Evolutionary conservation across 1,140 invertebrate species (phyloP).

Genomic region (Ceratina australensis): DNA sequence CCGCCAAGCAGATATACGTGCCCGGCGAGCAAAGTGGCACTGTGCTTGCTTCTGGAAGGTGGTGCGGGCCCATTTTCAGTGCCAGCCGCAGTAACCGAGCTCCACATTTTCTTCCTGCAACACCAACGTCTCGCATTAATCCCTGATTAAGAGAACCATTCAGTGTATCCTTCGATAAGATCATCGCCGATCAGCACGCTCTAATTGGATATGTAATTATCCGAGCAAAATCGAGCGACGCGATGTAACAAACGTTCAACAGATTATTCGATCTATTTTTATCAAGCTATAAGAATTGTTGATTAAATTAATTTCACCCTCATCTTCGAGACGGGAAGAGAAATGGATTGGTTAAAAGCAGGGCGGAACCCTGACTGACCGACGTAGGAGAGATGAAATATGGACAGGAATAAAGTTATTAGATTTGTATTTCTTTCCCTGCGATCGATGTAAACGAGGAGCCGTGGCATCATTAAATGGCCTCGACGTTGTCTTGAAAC

Average conservation of each 20-base stretch:
- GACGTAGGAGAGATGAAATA: neutral
- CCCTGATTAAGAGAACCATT: neutral
- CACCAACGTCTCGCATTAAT: constrained; percentile 20
- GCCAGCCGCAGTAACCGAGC: constrained; percentile 80
- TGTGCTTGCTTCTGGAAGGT: constrained; percentile 88
- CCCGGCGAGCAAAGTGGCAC: constrained; percentile 87
- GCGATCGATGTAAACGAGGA: neutral
- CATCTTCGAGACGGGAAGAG: neutral
- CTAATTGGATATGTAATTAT: neutral
- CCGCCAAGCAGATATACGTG: constrained; percentile 91
- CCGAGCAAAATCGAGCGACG: neutral
- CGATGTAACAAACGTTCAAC: neutral
- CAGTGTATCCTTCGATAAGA: neutral
- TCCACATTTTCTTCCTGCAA: constrained; percentile 81
- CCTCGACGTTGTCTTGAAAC: constrained; percentile 37
- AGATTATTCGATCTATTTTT: neutral
- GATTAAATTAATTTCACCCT: too few species aligned
- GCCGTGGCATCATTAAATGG: neutral
- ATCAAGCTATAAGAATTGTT: neutral
- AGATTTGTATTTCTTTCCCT: neutral
- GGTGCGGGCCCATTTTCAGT: constrained; percentile 82
- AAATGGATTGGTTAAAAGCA: neutral
- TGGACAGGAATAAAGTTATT: constrained; percentile 5
- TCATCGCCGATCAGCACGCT: neutral
- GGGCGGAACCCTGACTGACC: constrained; percentile 9